Base-by-base conservation (phyloP, 37 sponge, comb jelly and placozoan genomes). In the Cliona cf. orientalis region DNA sequence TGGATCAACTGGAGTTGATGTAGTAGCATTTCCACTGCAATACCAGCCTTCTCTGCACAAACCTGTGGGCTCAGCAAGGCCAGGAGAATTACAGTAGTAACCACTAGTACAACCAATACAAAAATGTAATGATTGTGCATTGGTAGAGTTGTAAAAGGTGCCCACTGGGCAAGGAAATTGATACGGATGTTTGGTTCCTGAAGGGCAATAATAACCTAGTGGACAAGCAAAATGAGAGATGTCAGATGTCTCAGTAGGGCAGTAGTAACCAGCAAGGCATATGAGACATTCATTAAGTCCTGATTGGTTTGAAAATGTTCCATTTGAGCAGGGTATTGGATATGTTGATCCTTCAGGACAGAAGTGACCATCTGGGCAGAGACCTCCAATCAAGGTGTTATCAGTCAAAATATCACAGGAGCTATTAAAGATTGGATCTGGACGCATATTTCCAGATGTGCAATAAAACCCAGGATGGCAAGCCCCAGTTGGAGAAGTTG, bases 321-420 rank as follows among this genome's bases (percentile, higher is more conserved):
- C 64, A 9, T 7, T 26, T 62, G 31, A 28, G 23, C 64, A 62
- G 7, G 64, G 31, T 25, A 62, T 19, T 25, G 64, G 64, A 62
- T n/a, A 28, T 28, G 29, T 6, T 28, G 64, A 62, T 9, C 64
- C 64, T 62, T 62, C 64, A 62, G 64, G 64, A 62, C 64, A 62
- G 64, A n/a, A 62, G 9, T 62, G 6, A n/a, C 64, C 64, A n/a
- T 9, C 23, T n/a, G n/a, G n/a, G 23, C 64, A 62, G 11, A 62
- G 11, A 62, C 31, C 64, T 28, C 64, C 64, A 62, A 28, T 7
- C 9, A 28, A n/a, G n/a, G n/a, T n/a, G n/a, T n/a, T n/a, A n/a
- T n/a, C n/a, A n/a, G n/a, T n/a, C n/a, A n/a, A n/a, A n/a, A n/a
- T n/a, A n/a, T n/a, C n/a, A n/a, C n/a, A n/a, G n/a, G n/a, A n/a